Evolutionary conservation across 2,113 vertebrate genomes (phyloP).

Genomic region (Anolis carolinensis): DNA sequence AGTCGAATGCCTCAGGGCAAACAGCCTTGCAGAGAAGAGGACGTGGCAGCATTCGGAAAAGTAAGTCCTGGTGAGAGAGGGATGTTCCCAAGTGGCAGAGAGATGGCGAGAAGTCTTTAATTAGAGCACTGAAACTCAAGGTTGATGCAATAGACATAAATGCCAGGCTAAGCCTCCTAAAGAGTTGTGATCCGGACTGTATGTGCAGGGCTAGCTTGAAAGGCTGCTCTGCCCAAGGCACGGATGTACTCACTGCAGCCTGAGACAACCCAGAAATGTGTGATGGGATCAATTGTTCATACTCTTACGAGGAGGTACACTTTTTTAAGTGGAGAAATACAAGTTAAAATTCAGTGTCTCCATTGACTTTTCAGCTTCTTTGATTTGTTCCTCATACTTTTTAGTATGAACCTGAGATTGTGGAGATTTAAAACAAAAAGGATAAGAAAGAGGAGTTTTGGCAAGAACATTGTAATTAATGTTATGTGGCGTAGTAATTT

Average conservation of each 20-base stretch:
- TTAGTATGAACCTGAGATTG: not conserved
- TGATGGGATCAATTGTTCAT: not conserved
- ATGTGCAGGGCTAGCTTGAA: not conserved
- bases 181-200: not conserved
- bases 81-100: not conserved
- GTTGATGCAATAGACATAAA: not conserved
- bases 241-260: accelerated
- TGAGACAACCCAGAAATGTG: accelerated
- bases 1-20: not conserved
- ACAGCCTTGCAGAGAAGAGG: conserved; percentile 65
- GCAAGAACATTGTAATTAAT: conserved; percentile 2
- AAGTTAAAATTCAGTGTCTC: not conserved
- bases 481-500: not conserved
- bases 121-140: accelerated
- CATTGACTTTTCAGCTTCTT: not conserved
- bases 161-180: accelerated
- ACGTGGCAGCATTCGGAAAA: conserved; percentile 73
- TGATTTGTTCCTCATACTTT: not conserved
- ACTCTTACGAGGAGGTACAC: accelerated
- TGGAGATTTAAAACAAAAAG: not conserved
- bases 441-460: not conserved
- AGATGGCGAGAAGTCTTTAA: not conserved
- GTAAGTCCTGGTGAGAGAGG: conserved; percentile 62
- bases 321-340: not conserved
- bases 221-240: accelerated